Percentiles rank a stretch among this genome's conserved stretches.
Conservation (phyloP, 2,797 vertebrate genomes). For the Scarus forsteni region DNA sequence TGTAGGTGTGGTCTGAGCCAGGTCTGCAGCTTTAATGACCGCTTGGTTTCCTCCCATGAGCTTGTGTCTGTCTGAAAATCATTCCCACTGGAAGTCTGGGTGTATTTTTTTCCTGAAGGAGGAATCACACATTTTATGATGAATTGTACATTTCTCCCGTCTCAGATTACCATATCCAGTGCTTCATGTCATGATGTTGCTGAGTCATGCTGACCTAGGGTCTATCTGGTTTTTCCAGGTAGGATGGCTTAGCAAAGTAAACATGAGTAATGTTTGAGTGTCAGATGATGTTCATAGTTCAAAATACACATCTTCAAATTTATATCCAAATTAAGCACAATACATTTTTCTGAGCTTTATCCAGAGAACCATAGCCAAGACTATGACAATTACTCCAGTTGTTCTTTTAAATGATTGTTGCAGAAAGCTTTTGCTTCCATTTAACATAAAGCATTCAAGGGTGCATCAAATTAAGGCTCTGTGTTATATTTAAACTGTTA, state of each 20-base stretch:
- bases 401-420: too few relatives aligned
- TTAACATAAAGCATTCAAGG: not conserved
- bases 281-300: slow-evolving; percentile 39
- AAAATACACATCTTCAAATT: slow-evolving; percentile 21
- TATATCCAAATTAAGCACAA: too few relatives aligned
- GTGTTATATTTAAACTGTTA: too few relatives aligned
- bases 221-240: slow-evolving; percentile 52
- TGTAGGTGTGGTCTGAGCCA: slow-evolving; percentile 72
- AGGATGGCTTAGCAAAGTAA: slow-evolving; percentile 53
- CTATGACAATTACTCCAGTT: too few relatives aligned
- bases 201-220: slow-evolving; percentile 56
- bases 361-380: too few relatives aligned
- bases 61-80: slow-evolving; percentile 74
- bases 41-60: slow-evolving; percentile 70
- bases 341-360: too few relatives aligned
- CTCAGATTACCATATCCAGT: slow-evolving; percentile 63
- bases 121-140: slow-evolving; percentile 70
- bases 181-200: slow-evolving; percentile 63
- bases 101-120: slow-evolving; percentile 60
- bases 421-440: not conserved
- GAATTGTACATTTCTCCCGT: slow-evolving; percentile 67
- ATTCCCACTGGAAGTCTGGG: slow-evolving; percentile 65
- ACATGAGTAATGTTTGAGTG: slow-evolving; percentile 33
- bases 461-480: not conserved
- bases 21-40: slow-evolving; percentile 75